These are phyloP conservation scores for Tupaia chinensis DNA, from an alignment of 2,113 vertebrate genomes.

Conservation along the genomic window DNA sequence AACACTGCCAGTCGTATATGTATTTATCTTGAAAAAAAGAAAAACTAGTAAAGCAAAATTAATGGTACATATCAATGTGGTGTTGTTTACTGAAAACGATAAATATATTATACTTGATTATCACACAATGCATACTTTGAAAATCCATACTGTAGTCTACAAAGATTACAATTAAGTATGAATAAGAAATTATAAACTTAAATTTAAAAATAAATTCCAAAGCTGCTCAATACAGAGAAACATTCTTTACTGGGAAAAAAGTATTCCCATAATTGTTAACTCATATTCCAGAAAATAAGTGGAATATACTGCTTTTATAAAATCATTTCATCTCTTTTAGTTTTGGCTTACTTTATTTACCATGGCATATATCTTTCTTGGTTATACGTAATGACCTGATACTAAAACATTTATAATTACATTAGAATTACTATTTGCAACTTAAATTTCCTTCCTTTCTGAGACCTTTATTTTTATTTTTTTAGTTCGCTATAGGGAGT, in stretches of 20 bases:
- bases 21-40: too few relatives aligned
- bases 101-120: too few relatives aligned
- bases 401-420: background rate
- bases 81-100: too few relatives aligned
- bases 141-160: too few relatives aligned
- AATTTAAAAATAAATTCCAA: background rate
- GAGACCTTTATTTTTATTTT: background rate
- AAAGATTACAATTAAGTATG: too few relatives aligned
- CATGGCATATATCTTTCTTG: background rate
- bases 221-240: constrained; percentile 11
- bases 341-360: background rate
- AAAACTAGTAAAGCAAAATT: too few relatives aligned
- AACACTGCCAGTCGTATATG: too few relatives aligned
- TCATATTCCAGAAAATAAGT: background rate
- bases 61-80: too few relatives aligned
- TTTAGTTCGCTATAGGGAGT: too few relatives aligned
- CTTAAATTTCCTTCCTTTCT: constrained; percentile 28
- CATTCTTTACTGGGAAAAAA: background rate
- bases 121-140: too few relatives aligned
- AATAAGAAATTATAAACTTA: too few relatives aligned
- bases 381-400: background rate
- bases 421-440: background rate
- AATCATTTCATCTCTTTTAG: background rate
- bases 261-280: background rate
- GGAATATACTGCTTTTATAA: constrained; percentile 4